phyloP scores from a whole-genome alignment of 1,140 invertebrate species.

The Pinna nobilis region DNA sequence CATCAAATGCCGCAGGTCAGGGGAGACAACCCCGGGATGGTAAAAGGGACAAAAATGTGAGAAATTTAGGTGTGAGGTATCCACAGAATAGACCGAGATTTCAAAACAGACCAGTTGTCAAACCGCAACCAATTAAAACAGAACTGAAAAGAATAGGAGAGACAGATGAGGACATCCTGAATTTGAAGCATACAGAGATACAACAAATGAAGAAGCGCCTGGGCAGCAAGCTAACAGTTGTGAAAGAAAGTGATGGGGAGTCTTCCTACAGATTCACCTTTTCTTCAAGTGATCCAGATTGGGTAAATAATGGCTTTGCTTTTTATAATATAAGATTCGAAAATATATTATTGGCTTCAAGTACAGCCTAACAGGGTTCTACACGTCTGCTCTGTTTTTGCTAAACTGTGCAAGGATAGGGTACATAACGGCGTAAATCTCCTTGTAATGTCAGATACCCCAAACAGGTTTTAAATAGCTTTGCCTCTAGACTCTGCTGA shows the following conservation, averaged over 20 bases:
- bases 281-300: slow-evolving; percentile 64
- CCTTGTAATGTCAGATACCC: too few species aligned
- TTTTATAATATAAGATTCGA: background rate
- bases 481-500: too few species aligned
- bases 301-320: slow-evolving; percentile 50
- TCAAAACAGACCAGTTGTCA: slow-evolving; percentile 4
- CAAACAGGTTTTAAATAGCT: too few species aligned
- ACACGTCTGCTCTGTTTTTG: too few species aligned
- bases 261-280: slow-evolving; percentile 48
- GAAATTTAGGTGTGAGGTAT: too few species aligned
- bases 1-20: too few species aligned
- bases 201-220: slow-evolving; percentile 58
- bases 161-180: slow-evolving; percentile 40
- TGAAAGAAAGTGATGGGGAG: slow-evolving; percentile 39
- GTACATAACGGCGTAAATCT: too few species aligned
- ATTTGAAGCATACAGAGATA: slow-evolving; percentile 55
- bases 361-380: too few species aligned
- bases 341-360: background rate
- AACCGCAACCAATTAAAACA: slow-evolving; percentile 12
- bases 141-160: slow-evolving; percentile 20
- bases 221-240: slow-evolving; percentile 42
- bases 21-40: too few species aligned
- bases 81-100: too few species aligned
- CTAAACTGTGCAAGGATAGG: too few species aligned
- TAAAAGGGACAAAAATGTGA: too few species aligned